These are phyloP conservation scores for Nesogale talazaci DNA, from an alignment of 2,113 vertebrate genomes.

Conservation along the genomic window DNA sequence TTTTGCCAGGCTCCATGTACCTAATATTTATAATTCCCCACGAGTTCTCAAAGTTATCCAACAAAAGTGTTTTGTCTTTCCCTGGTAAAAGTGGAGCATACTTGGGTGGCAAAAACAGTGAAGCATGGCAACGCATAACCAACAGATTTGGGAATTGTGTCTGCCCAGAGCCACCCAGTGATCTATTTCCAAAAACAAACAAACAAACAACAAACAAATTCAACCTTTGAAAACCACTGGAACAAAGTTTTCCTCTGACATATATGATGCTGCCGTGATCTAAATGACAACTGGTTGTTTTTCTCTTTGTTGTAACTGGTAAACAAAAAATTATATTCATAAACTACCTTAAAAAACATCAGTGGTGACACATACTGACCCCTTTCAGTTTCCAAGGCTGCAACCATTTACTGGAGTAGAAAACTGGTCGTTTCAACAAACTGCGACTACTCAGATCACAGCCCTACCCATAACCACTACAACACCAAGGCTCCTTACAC, in stretches of 20 bases:
- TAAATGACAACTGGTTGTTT: neutral
- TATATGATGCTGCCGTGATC: neutral
- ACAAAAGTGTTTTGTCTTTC: conserved; percentile 16
- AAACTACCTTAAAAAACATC: neutral
- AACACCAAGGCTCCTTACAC: neutral
- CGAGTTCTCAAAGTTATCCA: conserved; percentile 3
- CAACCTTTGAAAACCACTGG: neutral
- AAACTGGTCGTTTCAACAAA: too few relatives aligned
- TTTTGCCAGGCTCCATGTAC: too few relatives aligned
- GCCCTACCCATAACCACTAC: too few relatives aligned
- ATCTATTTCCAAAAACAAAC: neutral
- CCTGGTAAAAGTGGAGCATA: neutral
- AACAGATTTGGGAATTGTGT: neutral
- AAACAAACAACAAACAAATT: too few relatives aligned
- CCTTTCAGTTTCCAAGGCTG: too few relatives aligned
- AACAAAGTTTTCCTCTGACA: neutral
- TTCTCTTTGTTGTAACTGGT: neutral
- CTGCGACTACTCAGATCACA: too few relatives aligned
- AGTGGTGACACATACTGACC: too few relatives aligned
- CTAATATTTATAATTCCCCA: neutral
- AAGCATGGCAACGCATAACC: neutral
- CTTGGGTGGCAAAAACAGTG: neutral
- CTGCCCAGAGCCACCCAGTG: neutral
- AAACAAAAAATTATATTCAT: neutral
- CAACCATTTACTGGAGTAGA: too few relatives aligned